Percentiles rank a stretch among this genome's conserved stretches.
Conservation (phyloP, 2,888 invertebrate species). For the Seira sanloemensis region DNA sequence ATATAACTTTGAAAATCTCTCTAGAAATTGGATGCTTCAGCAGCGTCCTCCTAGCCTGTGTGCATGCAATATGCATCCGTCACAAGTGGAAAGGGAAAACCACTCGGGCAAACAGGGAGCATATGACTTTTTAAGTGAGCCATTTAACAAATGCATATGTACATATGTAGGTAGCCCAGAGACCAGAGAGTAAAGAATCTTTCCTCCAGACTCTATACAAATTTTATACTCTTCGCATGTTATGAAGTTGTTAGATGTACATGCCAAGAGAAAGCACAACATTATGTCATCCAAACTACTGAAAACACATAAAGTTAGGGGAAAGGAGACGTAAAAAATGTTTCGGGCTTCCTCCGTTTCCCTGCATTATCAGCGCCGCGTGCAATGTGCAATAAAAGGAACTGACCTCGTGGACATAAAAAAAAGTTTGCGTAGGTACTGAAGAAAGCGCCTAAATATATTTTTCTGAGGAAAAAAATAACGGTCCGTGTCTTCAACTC, state of each 20-base stretch:
- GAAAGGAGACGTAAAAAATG: conserved; percentile 39
- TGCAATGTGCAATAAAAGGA: not conserved
- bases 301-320: conserved; percentile 39
- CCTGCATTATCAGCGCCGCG: not conserved
- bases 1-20: not conserved
- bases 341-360: not conserved
- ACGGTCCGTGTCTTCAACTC: no score
- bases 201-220: not conserved
- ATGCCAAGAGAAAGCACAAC: conserved; percentile 33
- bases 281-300: conserved; percentile 44
- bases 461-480: not conserved
- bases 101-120: conserved; percentile 38
- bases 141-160: conserved; percentile 42
- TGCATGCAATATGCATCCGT: conserved; percentile 21
- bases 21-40: not conserved
- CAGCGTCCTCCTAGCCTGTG: no score
- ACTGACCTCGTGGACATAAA: conserved; percentile 1
- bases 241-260: conserved; percentile 4
- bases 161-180: conserved; percentile 8
- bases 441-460: not conserved
- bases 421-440: not conserved
- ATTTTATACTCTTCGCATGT: not conserved
- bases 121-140: conserved; percentile 61
- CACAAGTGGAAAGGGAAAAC: conserved; percentile 5
- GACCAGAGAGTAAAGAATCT: conserved; percentile 8